A percentile compares a stretch with the other conserved stretches of the same genome.
These are phyloP conservation scores for Greenwoodochromis staneri DNA, from an alignment of 2,113 vertebrate genomes.

Conservation along the genomic window DNA sequence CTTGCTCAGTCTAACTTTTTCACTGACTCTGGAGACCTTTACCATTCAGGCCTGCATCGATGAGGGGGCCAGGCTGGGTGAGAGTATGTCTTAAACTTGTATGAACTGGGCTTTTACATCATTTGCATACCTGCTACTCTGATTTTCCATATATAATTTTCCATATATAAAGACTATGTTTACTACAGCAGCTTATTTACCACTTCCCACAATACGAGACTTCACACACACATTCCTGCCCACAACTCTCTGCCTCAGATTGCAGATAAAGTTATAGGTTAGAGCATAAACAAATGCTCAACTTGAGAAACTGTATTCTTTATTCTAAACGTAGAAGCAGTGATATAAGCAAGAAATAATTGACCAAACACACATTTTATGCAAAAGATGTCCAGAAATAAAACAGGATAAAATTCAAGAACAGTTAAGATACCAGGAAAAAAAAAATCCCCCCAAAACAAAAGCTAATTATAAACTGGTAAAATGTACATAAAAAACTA, in stretches of 20 bases:
- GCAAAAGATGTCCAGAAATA: not conserved
- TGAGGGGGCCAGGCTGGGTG: not conserved
- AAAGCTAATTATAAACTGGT: not conserved
- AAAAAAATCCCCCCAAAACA: not conserved
- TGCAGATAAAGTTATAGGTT: not conserved
- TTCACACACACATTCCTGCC: not conserved
- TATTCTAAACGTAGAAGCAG: rapidly evolving
- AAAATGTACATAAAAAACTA: not conserved
- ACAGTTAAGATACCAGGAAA: not conserved
- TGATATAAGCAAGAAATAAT: not conserved
- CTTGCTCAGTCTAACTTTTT: not conserved
- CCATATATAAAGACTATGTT: not conserved
- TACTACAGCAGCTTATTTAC: not conserved
- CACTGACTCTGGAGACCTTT: not conserved
- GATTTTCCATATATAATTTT: not conserved
- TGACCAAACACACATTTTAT: not conserved
- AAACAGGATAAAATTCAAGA: not conserved
- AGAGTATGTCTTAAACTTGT: rapidly evolving
- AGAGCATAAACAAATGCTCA: not conserved
- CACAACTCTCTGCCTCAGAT: not conserved
- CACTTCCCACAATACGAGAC: not conserved
- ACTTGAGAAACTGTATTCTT: not conserved
- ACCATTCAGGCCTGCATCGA: not conserved
- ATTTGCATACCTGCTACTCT: not conserved
- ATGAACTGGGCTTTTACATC: not conserved